Evolutionary conservation across 2,113 vertebrate species (phyloP).

Genomic region (Pipra filicauda): DNA sequence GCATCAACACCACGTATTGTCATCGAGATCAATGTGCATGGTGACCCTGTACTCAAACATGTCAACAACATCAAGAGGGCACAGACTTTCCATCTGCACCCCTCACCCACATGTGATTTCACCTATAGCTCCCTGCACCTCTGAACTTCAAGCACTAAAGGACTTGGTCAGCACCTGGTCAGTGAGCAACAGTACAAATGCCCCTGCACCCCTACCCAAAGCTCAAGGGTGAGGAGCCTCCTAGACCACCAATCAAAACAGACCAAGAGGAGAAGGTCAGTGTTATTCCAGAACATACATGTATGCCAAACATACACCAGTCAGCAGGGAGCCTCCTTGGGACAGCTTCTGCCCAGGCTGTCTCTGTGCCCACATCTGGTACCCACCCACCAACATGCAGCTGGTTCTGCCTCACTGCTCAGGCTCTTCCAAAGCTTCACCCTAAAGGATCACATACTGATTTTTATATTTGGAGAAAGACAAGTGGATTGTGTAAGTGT

Average conservation of each 20-base stretch:
- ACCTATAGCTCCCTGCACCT: neutral
- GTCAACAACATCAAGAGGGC: neutral
- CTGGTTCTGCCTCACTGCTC: neutral
- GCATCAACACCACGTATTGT: neutral
- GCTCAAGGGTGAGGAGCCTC: neutral
- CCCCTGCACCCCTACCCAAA: neutral
- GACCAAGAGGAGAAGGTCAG: neutral
- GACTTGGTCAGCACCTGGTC: neutral
- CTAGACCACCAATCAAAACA: rapidly evolving
- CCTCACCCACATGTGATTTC: neutral
- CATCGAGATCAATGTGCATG: neutral
- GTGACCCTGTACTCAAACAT: neutral
- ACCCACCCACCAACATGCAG: neutral
- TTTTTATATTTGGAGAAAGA: neutral
- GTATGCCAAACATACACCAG: rapidly evolving
- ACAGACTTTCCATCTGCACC: neutral
- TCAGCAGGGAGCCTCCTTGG: neutral
- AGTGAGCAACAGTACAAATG: neutral
- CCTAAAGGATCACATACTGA: neutral
- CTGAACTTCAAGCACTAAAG: neutral
- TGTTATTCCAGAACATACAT: neutral
- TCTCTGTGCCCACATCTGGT: rapidly evolving
- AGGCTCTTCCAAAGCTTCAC: neutral
- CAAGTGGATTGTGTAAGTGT: neutral
- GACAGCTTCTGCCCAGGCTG: neutral